phyloP scores from a whole-genome alignment of 2,797 vertebrate genomes.

The Chrosomus eos region DNA sequence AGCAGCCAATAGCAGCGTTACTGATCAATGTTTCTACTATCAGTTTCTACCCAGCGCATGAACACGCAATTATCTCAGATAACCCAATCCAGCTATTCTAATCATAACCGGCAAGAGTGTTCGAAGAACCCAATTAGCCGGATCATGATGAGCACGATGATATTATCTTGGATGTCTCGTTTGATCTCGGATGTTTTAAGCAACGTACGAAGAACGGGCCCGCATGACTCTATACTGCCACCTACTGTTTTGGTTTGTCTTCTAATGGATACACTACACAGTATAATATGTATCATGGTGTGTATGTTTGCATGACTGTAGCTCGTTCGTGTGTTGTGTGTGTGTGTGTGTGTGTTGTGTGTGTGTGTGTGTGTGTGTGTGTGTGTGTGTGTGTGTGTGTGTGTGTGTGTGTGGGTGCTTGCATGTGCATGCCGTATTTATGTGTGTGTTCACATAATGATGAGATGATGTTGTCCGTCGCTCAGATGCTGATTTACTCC shows the following conservation, averaged over 20 bases:
- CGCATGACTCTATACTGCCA: neutral
- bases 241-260: neutral
- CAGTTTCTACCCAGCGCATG: no score
- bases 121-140: no score
- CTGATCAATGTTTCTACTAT: no score
- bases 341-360: neutral
- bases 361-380: conserved; percentile 17
- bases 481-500: conserved; percentile 52
- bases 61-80: no score
- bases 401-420: neutral
- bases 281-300: neutral
- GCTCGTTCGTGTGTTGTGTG: neutral
- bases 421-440: neutral
- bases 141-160: no score
- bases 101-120: no score
- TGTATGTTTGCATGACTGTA: neutral
- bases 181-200: no score
- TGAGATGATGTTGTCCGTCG: conserved; percentile 17
- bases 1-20: no score
- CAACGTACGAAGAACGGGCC: no score
- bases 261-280: neutral
- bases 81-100: no score
- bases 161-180: no score
- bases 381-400: conserved; percentile 7
- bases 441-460: conserved; percentile 29